These are phyloP conservation scores for Pachliopta kotzebuea DNA, from an alignment of 2,888 invertebrate genomes.

Conservation along the genomic window DNA sequence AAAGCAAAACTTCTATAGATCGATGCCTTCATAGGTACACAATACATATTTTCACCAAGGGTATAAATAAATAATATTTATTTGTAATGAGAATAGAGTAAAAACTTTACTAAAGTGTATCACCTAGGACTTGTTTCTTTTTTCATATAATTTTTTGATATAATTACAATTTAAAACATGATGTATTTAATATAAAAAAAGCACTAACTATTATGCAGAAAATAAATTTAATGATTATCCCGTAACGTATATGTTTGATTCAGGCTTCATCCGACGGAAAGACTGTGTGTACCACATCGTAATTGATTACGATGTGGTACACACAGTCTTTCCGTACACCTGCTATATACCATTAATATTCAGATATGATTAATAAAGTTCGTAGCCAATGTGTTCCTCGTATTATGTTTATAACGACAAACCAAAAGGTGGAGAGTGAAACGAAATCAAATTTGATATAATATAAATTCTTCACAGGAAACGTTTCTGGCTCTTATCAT, in stretches of 20 bases:
- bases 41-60: too few relatives aligned
- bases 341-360: constrained; percentile 23
- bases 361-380: constrained; percentile 16
- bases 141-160: not conserved
- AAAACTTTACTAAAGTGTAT: too few relatives aligned
- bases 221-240: not conserved
- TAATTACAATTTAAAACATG: not conserved
- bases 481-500: not conserved
- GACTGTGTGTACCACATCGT: constrained; percentile 12
- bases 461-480: not conserved
- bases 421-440: not conserved
- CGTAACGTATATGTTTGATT: not conserved
- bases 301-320: constrained; percentile 22
- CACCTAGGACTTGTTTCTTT: too few relatives aligned
- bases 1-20: too few relatives aligned
- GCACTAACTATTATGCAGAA: not conserved
- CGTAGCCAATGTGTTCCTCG: not conserved
- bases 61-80: too few relatives aligned
- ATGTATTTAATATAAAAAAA: not conserved
- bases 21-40: too few relatives aligned
- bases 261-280: not conserved
- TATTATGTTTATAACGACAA: constrained; percentile 12
- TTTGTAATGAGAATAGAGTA: too few relatives aligned
- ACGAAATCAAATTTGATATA: not conserved
- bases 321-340: too few relatives aligned